Percentiles rank a stretch among this genome's conserved stretches.
Evolutionary conservation across 1,140 invertebrate genomes (phyloP).

Genomic region (Ceratosolen fusciceps): DNA sequence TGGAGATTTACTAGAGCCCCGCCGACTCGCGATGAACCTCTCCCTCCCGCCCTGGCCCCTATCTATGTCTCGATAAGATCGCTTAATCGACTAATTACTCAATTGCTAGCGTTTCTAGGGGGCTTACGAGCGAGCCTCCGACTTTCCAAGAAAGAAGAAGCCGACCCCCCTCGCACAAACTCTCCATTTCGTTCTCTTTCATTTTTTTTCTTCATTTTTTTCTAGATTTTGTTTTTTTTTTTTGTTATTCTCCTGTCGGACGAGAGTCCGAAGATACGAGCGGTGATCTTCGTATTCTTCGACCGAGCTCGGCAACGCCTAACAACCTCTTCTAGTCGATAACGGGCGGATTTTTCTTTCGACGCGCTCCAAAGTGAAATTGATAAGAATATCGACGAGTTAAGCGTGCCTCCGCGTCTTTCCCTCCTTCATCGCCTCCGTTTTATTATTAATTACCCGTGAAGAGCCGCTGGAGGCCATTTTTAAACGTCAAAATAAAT

Average conservation of each 20-base stretch:
- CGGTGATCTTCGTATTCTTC: not conserved
- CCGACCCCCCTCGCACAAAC: no score
- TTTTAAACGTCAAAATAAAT: not conserved
- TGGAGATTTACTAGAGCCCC: constrained; percentile 44
- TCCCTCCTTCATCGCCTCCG: no score
- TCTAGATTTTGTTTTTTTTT: no score
- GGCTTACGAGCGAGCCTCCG: constrained; percentile 4
- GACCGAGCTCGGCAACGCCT: not conserved
- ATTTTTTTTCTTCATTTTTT: no score
- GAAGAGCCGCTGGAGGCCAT: not conserved
- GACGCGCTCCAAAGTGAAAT: not conserved
- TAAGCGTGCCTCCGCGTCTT: not conserved
- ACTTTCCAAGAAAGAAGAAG: not conserved
- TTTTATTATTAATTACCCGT: not conserved
- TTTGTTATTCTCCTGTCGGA: no score
- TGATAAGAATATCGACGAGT: not conserved
- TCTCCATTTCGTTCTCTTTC: no score
- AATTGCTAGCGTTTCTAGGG: not conserved
- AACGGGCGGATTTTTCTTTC: not conserved
- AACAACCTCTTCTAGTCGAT: not conserved
- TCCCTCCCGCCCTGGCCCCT: not conserved
- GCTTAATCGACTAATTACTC: constrained; percentile 49
- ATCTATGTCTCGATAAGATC: constrained; percentile 34
- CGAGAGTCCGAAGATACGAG: no score
- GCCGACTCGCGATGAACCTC: constrained; percentile 1